Base-by-base conservation (phyloP, 2,797 vertebrate species). In the Typhlichthys subterraneus region DNA sequence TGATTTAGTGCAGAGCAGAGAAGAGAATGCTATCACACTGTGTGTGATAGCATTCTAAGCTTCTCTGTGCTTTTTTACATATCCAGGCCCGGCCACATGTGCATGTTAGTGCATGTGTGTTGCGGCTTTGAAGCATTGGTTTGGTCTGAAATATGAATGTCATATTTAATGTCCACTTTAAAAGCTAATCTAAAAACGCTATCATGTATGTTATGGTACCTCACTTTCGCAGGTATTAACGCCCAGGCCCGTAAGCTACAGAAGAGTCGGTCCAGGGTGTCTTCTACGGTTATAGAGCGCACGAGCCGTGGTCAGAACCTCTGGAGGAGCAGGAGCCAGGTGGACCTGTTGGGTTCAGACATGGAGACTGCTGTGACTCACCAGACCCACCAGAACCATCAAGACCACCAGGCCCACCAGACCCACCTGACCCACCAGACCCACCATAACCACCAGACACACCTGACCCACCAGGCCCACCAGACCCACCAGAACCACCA, bases 181-280 rank as follows among this genome's bases (percentile, higher is more conserved):
- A 19, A 19, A 19, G 19, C 19, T 19, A 19, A 19, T 19, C 19
- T 19, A 19, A 19, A 19, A 19, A 23, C 8, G 2, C 33, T 45
- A 13, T 31, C 12, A 5, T 56, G 13, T 33, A 15, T 11, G 73
- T 45, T 73, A 33, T 79, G 73, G 46, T 11, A 63, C 53, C 54
- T 1, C 45, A 38, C 38, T 47, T 29, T 59, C 23, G 12, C 54
- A 94, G 94, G 94, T n/a, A 92, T 94, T 69, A 94, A 94, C 2
- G 94, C 93, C 17, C 94, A 94, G 86, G 94, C 94, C 17, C 91
- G 93, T 0, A 93, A 91, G 62, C 84, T 94, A 65, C 93, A 94
- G 84, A 94, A 94, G 83, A 92, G 91, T 47, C 90, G 93, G 66
- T 93, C 92, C 11, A 82, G 93, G 50, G 92, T 92, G 31, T 87